These are phyloP conservation scores for Lepidurus couesii DNA, from an alignment of 1,140 invertebrate genomes.

Conservation along the genomic window DNA sequence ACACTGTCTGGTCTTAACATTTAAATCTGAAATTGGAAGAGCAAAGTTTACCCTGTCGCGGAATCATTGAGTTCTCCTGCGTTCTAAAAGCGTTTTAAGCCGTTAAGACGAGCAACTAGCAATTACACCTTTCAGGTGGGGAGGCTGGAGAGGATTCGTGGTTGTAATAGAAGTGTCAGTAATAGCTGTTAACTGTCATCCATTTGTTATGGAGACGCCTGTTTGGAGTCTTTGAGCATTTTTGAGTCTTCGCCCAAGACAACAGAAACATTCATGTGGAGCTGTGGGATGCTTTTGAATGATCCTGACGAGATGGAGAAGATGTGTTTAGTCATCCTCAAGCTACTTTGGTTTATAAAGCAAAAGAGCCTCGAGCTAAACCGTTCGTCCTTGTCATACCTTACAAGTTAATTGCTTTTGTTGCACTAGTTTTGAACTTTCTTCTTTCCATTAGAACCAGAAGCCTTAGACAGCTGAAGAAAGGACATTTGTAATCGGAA, in stretches of 20 bases:
- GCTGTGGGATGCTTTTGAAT: not conserved
- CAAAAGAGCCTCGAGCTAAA: not conserved
- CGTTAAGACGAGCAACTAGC: no score
- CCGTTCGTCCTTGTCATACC: not conserved
- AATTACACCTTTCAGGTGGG: not conserved
- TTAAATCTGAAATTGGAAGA: not conserved
- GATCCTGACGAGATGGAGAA: not conserved
- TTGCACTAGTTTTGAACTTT: not conserved
- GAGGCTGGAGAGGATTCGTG: not conserved
- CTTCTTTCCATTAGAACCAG: not conserved
- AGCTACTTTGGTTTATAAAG: not conserved
- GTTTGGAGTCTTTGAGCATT: not conserved
- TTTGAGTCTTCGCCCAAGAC: not conserved
- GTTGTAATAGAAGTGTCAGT: not conserved
- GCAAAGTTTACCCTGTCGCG: no score
- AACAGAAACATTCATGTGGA: not conserved
- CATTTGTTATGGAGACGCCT: not conserved
- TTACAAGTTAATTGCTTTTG: slow-evolving; percentile 5
- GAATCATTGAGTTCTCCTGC: no score
- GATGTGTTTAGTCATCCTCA: slow-evolving; percentile 12
- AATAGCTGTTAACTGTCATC: slow-evolving; percentile 7
- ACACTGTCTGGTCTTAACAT: not conserved
- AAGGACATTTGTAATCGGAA: slow-evolving; percentile 1
- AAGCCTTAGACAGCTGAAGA: not conserved
- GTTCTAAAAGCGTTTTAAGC: no score